These are phyloP conservation scores for Tipula unca DNA, from an alignment of 2,888 invertebrate genomes.

Conservation along the genomic window DNA sequence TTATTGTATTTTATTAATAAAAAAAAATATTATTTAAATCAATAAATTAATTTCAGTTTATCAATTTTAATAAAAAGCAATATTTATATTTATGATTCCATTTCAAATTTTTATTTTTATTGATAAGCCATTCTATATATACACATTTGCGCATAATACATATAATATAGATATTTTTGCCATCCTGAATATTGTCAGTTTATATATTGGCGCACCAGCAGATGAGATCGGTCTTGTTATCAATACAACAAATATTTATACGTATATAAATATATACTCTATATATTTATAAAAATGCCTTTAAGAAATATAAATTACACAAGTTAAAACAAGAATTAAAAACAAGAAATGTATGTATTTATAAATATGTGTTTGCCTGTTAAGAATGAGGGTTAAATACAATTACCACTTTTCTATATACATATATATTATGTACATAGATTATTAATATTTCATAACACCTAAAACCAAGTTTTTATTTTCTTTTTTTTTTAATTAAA, in stretches of 20 bases:
- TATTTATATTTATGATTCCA: not conserved
- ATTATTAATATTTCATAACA: not conserved
- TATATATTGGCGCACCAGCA: not conserved
- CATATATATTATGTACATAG: no score
- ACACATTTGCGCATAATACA: not conserved
- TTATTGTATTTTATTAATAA: no score
- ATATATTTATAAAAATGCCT: not conserved
- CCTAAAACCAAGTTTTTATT: not conserved
- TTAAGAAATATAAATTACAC: not conserved
- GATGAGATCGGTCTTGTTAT: not conserved
- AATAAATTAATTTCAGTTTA: not conserved
- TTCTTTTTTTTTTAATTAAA: conserved; percentile 3
- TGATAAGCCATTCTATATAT: no score
- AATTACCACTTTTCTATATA: conserved; percentile 2
- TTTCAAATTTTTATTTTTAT: not conserved
- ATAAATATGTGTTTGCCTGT: not conserved
- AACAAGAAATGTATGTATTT: not conserved
- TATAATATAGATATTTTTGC: not conserved
- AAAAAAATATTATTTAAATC: not conserved
- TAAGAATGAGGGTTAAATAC: not conserved
- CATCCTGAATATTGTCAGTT: not conserved
- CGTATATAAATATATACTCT: not conserved
- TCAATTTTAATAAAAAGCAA: conserved; percentile 14
- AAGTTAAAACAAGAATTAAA: not conserved
- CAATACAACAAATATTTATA: no score